Evolutionary conservation across 2,888 invertebrate species (phyloP), one percentile per base, ranked within the genome.

Genomic region (Melieria picta): DNA sequence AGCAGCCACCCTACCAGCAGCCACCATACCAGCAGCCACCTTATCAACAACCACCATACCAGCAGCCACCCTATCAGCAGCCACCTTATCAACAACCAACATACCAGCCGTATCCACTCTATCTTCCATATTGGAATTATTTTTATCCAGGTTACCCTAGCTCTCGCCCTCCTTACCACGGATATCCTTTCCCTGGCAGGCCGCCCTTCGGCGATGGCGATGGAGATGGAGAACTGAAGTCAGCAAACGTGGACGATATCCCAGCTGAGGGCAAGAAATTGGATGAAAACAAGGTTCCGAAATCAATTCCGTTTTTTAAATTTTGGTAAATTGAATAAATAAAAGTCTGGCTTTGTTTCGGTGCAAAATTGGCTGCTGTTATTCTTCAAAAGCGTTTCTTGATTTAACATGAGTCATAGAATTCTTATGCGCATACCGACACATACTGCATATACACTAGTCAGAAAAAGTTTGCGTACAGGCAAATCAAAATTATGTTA

Each of bases 131-230:
- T 4, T 52, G 13, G 5, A 52, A 52, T 52, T 58, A 58, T 58
- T 58, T 55, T 3, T 55, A 71, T 55, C 56, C 55, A 10, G 56
- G 66, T n/a, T 45, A 55, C 42, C 63, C 62, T 58, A 64, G 70
- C 4, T 43, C 52, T 50, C 57, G 5, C 43, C 50, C 47, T 10
- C 61, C 16, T 10, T 66, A 62, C 52, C 61, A 65, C 42, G 66
- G 71, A 4, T 48, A 47, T 63, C 16, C 63, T 1, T 63, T 46
- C 42, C 13, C 52, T 7, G 13, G 13, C 13, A 52, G n/a, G 11
- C 13, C 1, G 52, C 52, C 52, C 11, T 52, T 52, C 30, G 30
- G 30, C 30, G 30, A 30, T 30, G 30, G 30, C 3, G 30, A 30
- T 30, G 30, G 30, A 30, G 30, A 30, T 3, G 30, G 30, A 30